Evolutionary conservation across 2,797 vertebrate species (phyloP).

Genomic region (Myripristis murdjan): DNA sequence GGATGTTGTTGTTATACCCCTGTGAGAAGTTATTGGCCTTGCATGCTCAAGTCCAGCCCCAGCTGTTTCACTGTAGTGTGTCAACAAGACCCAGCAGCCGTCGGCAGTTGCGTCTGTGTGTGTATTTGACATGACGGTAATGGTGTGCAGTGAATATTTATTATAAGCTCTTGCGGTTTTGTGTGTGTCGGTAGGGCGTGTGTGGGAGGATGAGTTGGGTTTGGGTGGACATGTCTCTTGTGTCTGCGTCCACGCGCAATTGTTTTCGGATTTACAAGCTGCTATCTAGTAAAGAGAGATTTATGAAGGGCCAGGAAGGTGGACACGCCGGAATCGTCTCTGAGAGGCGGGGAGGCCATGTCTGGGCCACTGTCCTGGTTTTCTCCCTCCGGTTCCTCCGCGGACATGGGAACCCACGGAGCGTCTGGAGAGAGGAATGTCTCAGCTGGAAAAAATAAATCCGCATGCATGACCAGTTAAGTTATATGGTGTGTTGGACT

Average conservation of each 20-base stretch:
- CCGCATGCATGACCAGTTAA: slow-evolving; percentile 56
- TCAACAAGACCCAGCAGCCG: slow-evolving; percentile 29
- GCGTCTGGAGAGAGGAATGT: slow-evolving; percentile 51
- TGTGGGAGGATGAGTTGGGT: not conserved
- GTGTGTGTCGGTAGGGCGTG: not conserved
- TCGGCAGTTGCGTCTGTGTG: not conserved
- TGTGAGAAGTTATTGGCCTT: slow-evolving; percentile 55
- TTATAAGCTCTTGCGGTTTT: not conserved
- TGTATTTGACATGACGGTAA: not conserved
- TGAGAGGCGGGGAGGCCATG: slow-evolving; percentile 30
- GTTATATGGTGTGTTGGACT: slow-evolving; percentile 25
- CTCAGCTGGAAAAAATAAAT: slow-evolving; percentile 62
- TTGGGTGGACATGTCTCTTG: slow-evolving; percentile 2
- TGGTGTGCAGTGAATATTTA: not conserved
- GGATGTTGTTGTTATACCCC: slow-evolving; percentile 54
- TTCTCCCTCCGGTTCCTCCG: slow-evolving; percentile 32
- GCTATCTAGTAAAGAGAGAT: slow-evolving; percentile 56
- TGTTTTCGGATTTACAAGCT: slow-evolving; percentile 42
- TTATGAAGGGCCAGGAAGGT: slow-evolving; percentile 34
- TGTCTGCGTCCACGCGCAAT: not conserved
- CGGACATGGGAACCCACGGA: slow-evolving; percentile 46
- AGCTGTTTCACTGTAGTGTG: slow-evolving; percentile 45
- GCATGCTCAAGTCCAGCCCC: slow-evolving; percentile 14
- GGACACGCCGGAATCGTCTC: slow-evolving; percentile 31
- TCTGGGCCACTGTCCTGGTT: slow-evolving; percentile 47